Percentiles rank a stretch among this genome's conserved stretches.
These are phyloP conservation scores for Rambutsinella grinnellia DNA, from an alignment of 2,888 invertebrate species.

Conservation along the genomic window DNA sequence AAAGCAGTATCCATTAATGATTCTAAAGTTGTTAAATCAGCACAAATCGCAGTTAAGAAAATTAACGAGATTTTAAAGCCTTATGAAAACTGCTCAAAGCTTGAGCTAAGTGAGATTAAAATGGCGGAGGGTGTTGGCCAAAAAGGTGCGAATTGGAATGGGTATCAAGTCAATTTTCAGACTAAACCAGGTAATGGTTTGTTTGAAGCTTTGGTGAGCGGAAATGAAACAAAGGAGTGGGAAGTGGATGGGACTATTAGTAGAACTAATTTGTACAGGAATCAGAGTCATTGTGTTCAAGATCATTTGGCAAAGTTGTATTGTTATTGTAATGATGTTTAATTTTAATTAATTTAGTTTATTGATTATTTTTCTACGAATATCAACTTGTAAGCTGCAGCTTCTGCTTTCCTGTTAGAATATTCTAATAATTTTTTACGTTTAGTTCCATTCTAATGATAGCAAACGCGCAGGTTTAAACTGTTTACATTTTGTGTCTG, in stretches of 20 bases:
- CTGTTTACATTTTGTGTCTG: too few relatives aligned
- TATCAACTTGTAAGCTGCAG: too few relatives aligned
- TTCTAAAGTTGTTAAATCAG: conserved; percentile 73
- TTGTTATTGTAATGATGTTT: conserved; percentile 68
- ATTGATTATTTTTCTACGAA: too few relatives aligned
- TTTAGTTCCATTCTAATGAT: too few relatives aligned
- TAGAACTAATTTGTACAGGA: conserved; percentile 69
- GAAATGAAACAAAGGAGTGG: conserved; percentile 19
- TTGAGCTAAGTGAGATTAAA: conserved; percentile 75
- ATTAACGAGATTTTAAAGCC: conserved; percentile 77
- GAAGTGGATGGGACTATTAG: conserved; percentile 74
- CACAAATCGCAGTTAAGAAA: conserved; percentile 75
- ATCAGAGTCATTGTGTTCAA: conserved; percentile 69
- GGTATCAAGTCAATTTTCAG: conserved; percentile 19
- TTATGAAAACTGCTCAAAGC: conserved; percentile 74
- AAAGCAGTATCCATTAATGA: conserved; percentile 68
- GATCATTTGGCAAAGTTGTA: conserved; percentile 67
- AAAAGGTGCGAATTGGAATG: conserved; percentile 68
- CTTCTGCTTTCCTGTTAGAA: too few relatives aligned
- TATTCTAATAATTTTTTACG: too few relatives aligned
- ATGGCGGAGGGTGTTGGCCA: conserved; percentile 73
- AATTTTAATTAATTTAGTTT: too few relatives aligned
- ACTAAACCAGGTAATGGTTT: conserved; percentile 79
- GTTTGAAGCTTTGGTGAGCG: conserved; percentile 83
- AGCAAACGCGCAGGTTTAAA: too few relatives aligned